Evolutionary conservation across 2,113 vertebrate species (phyloP), one percentile per base, ranked within the genome.

Genomic region (Melanerpes aurifrons): DNA sequence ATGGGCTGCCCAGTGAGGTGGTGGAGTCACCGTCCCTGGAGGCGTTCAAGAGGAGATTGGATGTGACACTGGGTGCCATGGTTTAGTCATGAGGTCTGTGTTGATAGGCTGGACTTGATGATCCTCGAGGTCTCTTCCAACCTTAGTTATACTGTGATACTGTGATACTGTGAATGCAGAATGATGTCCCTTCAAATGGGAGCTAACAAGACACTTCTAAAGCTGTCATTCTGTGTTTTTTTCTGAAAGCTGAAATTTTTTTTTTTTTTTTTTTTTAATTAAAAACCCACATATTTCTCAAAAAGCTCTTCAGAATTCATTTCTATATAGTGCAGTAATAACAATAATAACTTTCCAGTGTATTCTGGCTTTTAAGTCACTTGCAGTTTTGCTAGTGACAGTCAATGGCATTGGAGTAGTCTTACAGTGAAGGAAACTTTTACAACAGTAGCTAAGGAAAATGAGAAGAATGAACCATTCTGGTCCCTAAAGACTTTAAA

Each of bases 401-500:
- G 81, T 88, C 76, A 83, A 12, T 64, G 61, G 61, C 67, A 71
- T 63, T 73, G 71, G 47, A 87, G 73, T 93, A 86, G 32, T 25
- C 40, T 72, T 40, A 74, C 64, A 56, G 61, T 15, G 73, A 86
- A 67, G 24, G 37, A 90, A 94, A 81, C 21, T 22, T 89, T 77
- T 83, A 78, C 20, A 87, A 61, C 4, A 86, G 20, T 45, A 62
- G 35, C 32, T 87, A 74, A 91, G 18, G n/a, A 16, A 85, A 94
- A 91, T 13, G 66, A 87, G 43, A 89, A 22, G 28, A 93, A 82
- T 70, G 64, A 93, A 54, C 20, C 28, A 16, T 90, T 92, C 54
- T 61, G 4, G 64, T 94, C 54, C 48, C 79, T 81, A 72, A 92
- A 89, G 91, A 72, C 85, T 87, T 82, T 54, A 94, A 96, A 81